Evolutionary conservation across 2,888 invertebrate genomes (phyloP), one percentile per base, ranked within the genome.

Genomic region (Cantharis rustica): DNA sequence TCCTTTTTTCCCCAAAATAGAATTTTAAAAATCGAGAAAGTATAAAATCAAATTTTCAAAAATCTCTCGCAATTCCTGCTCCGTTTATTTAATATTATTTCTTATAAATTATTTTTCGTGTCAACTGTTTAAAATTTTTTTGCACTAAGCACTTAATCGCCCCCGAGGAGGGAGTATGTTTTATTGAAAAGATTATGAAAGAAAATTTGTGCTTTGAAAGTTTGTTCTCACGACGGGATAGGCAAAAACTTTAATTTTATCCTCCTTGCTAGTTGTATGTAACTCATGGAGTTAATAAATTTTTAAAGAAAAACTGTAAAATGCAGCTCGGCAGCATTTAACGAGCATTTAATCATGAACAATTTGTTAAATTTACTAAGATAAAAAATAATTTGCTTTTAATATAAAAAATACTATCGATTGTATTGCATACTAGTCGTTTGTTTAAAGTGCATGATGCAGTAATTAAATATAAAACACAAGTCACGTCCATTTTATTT

Each of bases 401-500:
- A 47, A 66, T 66, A 66, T 66, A 66, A 66, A 66, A 66, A 66
- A 66, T 66, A 23, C 20, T 66, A 66, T 66, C 64, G 64, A 66
- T 66, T 66, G 64, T 66, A 66, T 66, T 66, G 64, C 17, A 66
- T 66, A 66, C 64, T 66, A 66, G 64, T 66, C 23, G 64, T 66
- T 66, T 66, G 64, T 66, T 66, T 66, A 66, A 66, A 66, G 64
- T 66, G 20, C 64, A 66, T 66, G 64, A 66, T 66, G 64, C 64
- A 66, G 64, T 66, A 66, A 66, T 66, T 66, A 66, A 66, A 66
- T 66, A 66, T 66, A 66, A 66, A 66, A 68, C 26, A 27, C 68
- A 68, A 27, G 68, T 68, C 68, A 68, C 68, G 68, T 68, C 20
- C 68, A 23, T 68, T 68, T 68, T 68, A 68, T 68, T 68, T 68